These are phyloP conservation scores for Meloe dianella DNA, from an alignment of 2,888 invertebrate species.

Conservation along the genomic window DNA sequence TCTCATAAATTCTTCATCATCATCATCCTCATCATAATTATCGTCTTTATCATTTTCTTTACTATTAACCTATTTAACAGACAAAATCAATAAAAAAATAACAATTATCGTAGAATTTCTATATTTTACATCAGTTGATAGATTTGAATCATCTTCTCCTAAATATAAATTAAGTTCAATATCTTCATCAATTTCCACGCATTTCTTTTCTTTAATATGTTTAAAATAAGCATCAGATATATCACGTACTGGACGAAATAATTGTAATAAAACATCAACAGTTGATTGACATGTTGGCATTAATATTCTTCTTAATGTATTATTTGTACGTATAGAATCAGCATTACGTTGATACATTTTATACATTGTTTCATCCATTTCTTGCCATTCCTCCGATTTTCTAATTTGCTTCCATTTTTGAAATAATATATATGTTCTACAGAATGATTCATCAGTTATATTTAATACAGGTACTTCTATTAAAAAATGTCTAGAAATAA, in stretches of 20 bases:
- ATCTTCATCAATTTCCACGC: constrained; percentile 32
- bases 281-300: constrained; percentile 33
- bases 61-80: background rate
- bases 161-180: constrained; percentile 28
- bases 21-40: constrained; percentile 13
- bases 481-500: constrained; percentile 43
- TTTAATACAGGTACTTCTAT: constrained; percentile 37
- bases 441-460: constrained; percentile 44
- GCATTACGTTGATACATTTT: constrained; percentile 39
- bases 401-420: constrained; percentile 45
- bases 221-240: constrained; percentile 42
- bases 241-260: constrained; percentile 30
- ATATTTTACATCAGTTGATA: constrained; percentile 15
- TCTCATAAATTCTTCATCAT: constrained; percentile 26
- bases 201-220: constrained; percentile 36
- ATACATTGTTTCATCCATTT: constrained; percentile 42
- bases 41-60: background rate
- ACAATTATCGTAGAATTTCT: background rate
- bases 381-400: constrained; percentile 30
- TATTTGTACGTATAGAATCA: constrained; percentile 39
- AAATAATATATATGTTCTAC: constrained; percentile 46
- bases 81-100: background rate
- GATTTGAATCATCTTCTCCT: constrained; percentile 20
- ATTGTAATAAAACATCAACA: constrained; percentile 34
- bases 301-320: constrained; percentile 40